Conservation (phyloP, 2,888 invertebrate genomes). For the Lepidocyrtoides sp. region DNA sequence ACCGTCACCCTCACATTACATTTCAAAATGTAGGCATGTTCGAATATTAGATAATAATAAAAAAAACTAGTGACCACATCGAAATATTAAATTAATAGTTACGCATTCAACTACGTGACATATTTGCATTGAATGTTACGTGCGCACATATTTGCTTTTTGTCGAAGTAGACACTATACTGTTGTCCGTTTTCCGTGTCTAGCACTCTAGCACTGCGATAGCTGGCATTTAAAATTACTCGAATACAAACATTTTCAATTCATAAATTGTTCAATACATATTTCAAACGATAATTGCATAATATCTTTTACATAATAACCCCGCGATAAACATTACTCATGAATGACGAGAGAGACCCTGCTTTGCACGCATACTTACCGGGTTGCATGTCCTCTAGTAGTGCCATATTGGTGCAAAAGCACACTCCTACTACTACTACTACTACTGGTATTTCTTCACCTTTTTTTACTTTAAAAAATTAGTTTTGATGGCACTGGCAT, state of each 20-base stretch:
- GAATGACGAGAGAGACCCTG: neutral
- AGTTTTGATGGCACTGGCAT: neutral
- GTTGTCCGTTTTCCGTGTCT: neutral
- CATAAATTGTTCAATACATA: slow-evolving; percentile 1
- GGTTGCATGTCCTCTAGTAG: neutral
- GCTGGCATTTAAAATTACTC: slow-evolving; percentile 8
- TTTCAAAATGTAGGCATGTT: neutral
- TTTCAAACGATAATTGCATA: too few relatives aligned
- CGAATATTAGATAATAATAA: slow-evolving; percentile 24
- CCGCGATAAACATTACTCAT: neutral
- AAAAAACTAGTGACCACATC: slow-evolving; percentile 26
- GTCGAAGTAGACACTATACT: too few relatives aligned
- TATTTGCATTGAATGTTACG: slow-evolving; percentile 2
- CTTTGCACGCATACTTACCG: slow-evolving; percentile 22
- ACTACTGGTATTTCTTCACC: too few relatives aligned
- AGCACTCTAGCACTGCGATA: neutral
- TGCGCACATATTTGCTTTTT: neutral
- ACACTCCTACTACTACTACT: neutral
- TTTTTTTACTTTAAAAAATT: too few relatives aligned
- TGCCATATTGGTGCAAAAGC: too few relatives aligned
- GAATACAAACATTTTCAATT: neutral
- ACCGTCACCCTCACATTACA: neutral
- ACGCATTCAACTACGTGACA: slow-evolving; percentile 38
- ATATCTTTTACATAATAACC: neutral
- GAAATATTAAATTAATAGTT: slow-evolving; percentile 30